Evolutionary conservation across 2,797 vertebrate genomes (phyloP), one percentile per base, ranked within the genome.

Genomic region (Enteromius thamalakanensis): DNA sequence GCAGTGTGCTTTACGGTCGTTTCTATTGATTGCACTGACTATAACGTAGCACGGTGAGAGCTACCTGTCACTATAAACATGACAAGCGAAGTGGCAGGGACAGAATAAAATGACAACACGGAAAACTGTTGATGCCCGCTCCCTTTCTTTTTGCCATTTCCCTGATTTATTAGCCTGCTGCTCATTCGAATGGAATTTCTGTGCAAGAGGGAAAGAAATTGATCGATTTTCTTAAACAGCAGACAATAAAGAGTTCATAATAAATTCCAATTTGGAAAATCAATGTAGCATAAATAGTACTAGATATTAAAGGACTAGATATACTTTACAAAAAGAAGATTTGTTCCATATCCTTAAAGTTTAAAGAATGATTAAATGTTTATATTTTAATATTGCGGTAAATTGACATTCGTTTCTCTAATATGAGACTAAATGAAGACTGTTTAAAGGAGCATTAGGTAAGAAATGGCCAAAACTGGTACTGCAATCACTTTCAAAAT

Each of bases 61-160:
- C 62, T 84, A 76, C 76, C 85, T 65, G 76, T 87, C 81, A 88
- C 75, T 83, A 11, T 89, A 76, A 87, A 45, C 76, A 26, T 87
- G 77, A 87, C 62, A 76, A 80, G 79, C 32, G 64, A 80, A 78
- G 76, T 37, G 82, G 71, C 12, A 47, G 74, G 29, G 77, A 79
- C 84, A 69, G 69, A 77, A 74, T 62, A 26, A 60, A 47, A 81
- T 40, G 29, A 69, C 34, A 64, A 55, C 49, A 74, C 15, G 32
- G 77, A 60, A 83, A 86, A 80, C 67, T 21, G 69, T 77, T 60
- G 32, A 58, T 58, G 34, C 45, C 23, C 8, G 23, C 23, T 65
- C 14, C 67, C 58, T 74, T 76, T 85, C 49, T 49, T 15, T 65
- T 40, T 53, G 70, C 32, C 47, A 51, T 62, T 51, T 19, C 47